A percentile compares a stretch with the other conserved stretches of the same genome.
Conservation (phyloP, 2,888 invertebrate genomes). For the Cephus spinipes region DNA sequence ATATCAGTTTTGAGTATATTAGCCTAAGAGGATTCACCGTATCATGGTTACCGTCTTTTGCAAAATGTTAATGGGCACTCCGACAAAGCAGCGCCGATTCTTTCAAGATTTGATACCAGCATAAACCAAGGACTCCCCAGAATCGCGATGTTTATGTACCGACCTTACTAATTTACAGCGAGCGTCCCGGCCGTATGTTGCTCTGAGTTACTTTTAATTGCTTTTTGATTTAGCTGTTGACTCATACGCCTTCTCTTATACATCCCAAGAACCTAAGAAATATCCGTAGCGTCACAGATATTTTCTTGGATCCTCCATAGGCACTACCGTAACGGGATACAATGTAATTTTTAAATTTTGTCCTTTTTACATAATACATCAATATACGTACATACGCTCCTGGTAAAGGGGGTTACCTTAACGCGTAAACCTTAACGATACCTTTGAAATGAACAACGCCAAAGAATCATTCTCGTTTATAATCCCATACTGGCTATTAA, state of each 20-base stretch:
- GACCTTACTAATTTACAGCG: constrained; percentile 15
- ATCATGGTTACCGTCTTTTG: neutral
- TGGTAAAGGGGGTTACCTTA: neutral
- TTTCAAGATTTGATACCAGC: constrained; percentile 4
- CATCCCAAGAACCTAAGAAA: neutral
- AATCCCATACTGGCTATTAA: constrained; percentile 30
- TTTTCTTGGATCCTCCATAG: neutral
- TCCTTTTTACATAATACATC: neutral
- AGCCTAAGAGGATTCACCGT: neutral
- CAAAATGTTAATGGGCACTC: neutral
- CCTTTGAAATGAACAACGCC: constrained; percentile 6
- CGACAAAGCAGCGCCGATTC: neutral
- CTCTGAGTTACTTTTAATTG: constrained; percentile 32
- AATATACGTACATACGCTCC: neutral
- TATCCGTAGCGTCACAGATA: neutral
- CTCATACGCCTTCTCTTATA: constrained; percentile 6
- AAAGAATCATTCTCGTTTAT: constrained; percentile 18
- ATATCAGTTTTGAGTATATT: neutral
- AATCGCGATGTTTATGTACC: constrained; percentile 23
- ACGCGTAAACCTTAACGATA: constrained; percentile 2
- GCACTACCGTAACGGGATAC: neutral
- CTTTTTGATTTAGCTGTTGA: constrained; percentile 30
- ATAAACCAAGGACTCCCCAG: constrained; percentile 20
- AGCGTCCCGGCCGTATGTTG: constrained; percentile 17
- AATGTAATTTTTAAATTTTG: neutral